Conservation (phyloP, 2,888 invertebrate genomes). For the Arge pagana region DNA sequence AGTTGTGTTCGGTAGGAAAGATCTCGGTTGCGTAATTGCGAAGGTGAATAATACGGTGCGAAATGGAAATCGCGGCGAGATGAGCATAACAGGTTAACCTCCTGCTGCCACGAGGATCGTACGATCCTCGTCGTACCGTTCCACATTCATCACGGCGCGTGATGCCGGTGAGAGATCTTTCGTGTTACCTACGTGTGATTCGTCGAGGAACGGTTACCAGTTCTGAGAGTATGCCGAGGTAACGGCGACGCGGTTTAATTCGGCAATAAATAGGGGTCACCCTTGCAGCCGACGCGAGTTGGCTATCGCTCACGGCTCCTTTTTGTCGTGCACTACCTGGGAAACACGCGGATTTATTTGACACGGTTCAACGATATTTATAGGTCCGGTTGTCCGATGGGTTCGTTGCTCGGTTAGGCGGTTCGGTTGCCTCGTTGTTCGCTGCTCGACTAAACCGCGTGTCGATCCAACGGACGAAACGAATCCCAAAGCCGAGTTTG, state of each 20-base stretch:
- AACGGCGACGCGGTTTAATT: conserved; percentile 59
- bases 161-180: too few relatives aligned
- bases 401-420: conserved; percentile 12
- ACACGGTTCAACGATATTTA: conserved; percentile 56
- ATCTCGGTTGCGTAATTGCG: too few relatives aligned
- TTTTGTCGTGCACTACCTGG: conserved; percentile 51
- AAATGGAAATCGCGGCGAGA: too few relatives aligned
- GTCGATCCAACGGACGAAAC: conserved; percentile 10
- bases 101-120: too few relatives aligned
- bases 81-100: too few relatives aligned
- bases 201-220: too few relatives aligned
- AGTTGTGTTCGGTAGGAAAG: too few relatives aligned
- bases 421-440: conserved; percentile 1
- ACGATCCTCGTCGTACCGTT: too few relatives aligned
- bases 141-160: too few relatives aligned
- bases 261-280: conserved; percentile 59
- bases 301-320: conserved; percentile 51
- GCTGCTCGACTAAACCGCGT: conserved; percentile 3
- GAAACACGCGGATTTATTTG: conserved; percentile 58
- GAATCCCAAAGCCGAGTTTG: too few relatives aligned
- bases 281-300: conserved; percentile 48
- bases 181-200: too few relatives aligned
- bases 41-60: too few relatives aligned
- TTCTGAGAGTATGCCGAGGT: conserved; percentile 55
- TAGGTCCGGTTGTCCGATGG: conserved; percentile 50